These are phyloP conservation scores for Formicarius rufipectus DNA, from an alignment of 2,113 vertebrate species.

Conservation along the genomic window DNA sequence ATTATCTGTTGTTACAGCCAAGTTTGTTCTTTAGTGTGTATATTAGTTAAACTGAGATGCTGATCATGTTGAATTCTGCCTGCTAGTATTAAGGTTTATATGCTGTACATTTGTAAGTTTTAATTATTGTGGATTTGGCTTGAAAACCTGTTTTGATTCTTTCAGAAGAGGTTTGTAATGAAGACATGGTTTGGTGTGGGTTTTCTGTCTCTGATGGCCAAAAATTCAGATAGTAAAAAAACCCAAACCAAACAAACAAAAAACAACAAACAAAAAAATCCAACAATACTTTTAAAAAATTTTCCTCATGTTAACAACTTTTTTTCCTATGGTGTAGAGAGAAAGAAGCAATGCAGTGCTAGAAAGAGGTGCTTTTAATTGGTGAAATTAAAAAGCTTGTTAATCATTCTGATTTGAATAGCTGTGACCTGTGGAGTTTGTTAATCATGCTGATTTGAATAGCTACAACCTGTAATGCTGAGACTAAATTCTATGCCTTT, in stretches of 20 bases:
- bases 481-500: not conserved
- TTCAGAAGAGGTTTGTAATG: not conserved
- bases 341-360: not conserved
- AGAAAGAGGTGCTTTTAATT: not conserved
- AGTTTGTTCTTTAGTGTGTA: not conserved
- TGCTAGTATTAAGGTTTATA: not conserved
- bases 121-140: not conserved
- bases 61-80: not conserved
- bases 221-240: not conserved
- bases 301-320: not conserved
- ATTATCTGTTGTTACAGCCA: not conserved
- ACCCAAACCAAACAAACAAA: too few species aligned
- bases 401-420: not conserved
- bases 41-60: not conserved
- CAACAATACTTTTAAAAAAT: rapidly evolving
- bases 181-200: not conserved
- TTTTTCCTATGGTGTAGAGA: not conserved
- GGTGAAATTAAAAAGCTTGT: not conserved
- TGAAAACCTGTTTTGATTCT: not conserved
- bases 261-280: too few species aligned
- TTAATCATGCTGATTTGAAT: not conserved
- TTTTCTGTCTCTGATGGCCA: not conserved
- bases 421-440: not conserved
- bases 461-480: not conserved
- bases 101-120: not conserved